phyloP scores from a whole-genome alignment of 2,888 invertebrate genomes.

The Gandaritis pyraliata region DNA sequence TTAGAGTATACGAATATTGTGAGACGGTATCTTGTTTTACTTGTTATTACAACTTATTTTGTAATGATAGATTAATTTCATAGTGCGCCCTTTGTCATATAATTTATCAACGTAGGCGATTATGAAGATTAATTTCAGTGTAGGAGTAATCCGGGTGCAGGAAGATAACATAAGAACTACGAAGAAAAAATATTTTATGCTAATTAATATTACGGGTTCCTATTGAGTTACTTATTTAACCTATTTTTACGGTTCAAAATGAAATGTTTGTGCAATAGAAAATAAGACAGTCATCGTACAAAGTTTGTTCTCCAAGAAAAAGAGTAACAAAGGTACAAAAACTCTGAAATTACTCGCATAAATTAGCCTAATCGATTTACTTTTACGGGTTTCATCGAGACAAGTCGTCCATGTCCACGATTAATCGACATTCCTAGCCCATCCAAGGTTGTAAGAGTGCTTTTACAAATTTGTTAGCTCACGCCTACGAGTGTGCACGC shows the following conservation, averaged over 20 bases:
- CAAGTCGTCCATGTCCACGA: constrained; percentile 2
- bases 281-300: too few species aligned
- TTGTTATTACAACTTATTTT: constrained; percentile 49
- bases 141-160: constrained; percentile 35
- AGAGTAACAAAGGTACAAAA: too few species aligned
- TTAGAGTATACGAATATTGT: constrained; percentile 17
- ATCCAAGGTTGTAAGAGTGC: constrained; percentile 47
- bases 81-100: constrained; percentile 33
- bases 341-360: too few species aligned
- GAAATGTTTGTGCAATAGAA: too few species aligned
- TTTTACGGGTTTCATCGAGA: background rate
- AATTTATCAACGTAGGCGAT: constrained; percentile 40
- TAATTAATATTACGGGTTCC: background rate
- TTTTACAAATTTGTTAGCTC: constrained; percentile 70
- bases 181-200: constrained; percentile 1
- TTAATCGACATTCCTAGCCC: constrained; percentile 33
- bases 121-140: constrained; percentile 36
- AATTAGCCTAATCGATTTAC: too few species aligned
- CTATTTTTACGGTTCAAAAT: too few species aligned
- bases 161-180: constrained; percentile 21
- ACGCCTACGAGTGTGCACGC: constrained; percentile 74
- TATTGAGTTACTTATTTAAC: too few species aligned
- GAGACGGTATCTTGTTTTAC: constrained; percentile 11
- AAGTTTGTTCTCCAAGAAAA: too few species aligned
- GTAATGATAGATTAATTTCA: constrained; percentile 45